These are phyloP conservation scores for Calameuta idolon DNA, from an alignment of 2,888 invertebrate species.

Conservation along the genomic window DNA sequence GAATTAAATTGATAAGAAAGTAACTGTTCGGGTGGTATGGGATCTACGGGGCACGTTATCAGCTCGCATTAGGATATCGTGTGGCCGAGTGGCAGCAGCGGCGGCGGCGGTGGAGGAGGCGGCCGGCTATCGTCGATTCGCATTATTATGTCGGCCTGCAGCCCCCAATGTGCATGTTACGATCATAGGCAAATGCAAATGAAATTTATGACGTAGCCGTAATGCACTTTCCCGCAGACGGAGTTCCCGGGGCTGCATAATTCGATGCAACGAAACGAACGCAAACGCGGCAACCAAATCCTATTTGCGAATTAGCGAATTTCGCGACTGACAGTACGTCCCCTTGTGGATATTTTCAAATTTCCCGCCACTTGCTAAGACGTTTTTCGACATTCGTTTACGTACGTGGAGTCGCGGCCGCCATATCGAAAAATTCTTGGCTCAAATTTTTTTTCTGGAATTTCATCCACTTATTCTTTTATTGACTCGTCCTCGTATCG, in stretches of 20 bases:
- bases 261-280: neutral
- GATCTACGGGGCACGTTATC: neutral
- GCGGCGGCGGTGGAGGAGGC: too few relatives aligned
- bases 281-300: neutral
- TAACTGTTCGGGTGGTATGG: neutral
- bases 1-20: neutral
- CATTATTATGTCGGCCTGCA: neutral
- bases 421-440: neutral
- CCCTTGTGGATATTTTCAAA: neutral
- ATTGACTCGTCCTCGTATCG: neutral
- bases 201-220: constrained; percentile 2
- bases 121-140: neutral
- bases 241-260: neutral
- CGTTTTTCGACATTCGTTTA: too few relatives aligned
- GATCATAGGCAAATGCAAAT: constrained; percentile 5
- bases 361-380: neutral
- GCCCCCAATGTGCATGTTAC: neutral
- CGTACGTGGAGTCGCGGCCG: too few relatives aligned
- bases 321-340: neutral
- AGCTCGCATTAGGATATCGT: neutral
- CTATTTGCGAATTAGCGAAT: neutral
- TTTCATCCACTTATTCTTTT: neutral
- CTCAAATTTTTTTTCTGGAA: neutral
- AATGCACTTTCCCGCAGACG: neutral
- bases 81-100: neutral